Conservation (phyloP, 2,888 invertebrate genomes). For the Sinotaia quadrata region DNA sequence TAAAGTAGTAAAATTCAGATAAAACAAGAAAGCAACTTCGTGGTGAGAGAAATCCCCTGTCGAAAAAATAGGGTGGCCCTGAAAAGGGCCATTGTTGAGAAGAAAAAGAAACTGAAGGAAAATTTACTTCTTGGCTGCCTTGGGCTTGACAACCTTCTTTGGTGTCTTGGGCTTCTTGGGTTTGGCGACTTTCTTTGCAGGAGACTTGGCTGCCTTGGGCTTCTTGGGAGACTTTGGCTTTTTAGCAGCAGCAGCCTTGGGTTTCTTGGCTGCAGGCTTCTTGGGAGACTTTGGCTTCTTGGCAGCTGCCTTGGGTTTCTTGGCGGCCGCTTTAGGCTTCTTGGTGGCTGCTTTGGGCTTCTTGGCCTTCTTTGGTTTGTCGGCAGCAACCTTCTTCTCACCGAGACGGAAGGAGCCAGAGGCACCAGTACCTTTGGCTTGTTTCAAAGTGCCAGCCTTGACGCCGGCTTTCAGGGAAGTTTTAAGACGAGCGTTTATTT, state of each 20-base stretch:
- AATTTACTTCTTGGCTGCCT: background rate
- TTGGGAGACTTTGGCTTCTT: slow-evolving; percentile 28
- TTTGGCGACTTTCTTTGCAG: slow-evolving; percentile 35
- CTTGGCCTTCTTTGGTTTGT: slow-evolving; percentile 27
- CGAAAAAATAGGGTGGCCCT: too few species aligned
- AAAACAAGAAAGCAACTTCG: too few species aligned
- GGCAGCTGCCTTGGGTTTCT: background rate
- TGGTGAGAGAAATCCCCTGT: too few species aligned
- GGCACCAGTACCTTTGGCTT: slow-evolving; percentile 49
- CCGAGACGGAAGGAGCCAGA: slow-evolving; percentile 43
- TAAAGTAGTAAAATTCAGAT: too few species aligned
- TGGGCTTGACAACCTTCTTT: slow-evolving; percentile 12
- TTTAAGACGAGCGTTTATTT: slow-evolving; percentile 57
- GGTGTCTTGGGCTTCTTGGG: too few species aligned
- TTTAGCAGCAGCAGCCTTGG: slow-evolving; percentile 23
- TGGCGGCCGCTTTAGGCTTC: background rate
- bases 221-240: slow-evolving; percentile 19
- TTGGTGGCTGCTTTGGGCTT: slow-evolving; percentile 23
- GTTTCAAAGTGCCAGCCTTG: slow-evolving; percentile 54
- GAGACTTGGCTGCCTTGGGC: slow-evolving; percentile 21
- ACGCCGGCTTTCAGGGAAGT: slow-evolving; percentile 63
- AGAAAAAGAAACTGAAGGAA: too few species aligned
- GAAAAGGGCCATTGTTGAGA: too few species aligned
- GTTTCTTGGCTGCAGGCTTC: slow-evolving; percentile 30
- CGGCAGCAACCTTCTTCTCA: slow-evolving; percentile 35